Evolutionary conservation across 2,888 invertebrate genomes (phyloP), one percentile per base, ranked within the genome.

Genomic region (Patella depressa): DNA sequence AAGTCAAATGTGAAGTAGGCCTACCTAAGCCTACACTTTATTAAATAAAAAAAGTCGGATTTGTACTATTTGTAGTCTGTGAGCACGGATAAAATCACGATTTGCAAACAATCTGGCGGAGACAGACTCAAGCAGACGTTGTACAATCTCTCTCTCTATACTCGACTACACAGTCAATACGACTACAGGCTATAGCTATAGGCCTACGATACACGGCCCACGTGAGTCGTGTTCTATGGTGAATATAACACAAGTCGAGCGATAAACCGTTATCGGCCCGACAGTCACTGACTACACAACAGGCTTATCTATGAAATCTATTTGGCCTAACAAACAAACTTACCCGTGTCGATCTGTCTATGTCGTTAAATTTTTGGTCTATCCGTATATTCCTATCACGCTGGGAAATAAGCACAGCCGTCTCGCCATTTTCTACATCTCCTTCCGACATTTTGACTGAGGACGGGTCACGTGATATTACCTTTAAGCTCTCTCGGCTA

Each of bases 371-470:
- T 78, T 87, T 87, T 77, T 86, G 87, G 70, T 87, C 87, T 76
- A 86, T 78, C 70, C 74, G 74, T 74, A 80, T 71, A 85, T 79
- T 87, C 87, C 73, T 84, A 79, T 73, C 86, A 82, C 75, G 83
- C 74, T 78, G 78, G 72, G 79, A 81, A 59, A 87, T 79, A 73
- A 86, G 72, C 29, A 84, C 85, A 78, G 79, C 79, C 75, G 83
- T 80, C 73, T 82, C 82, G 69, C 81, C 81, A 78, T 83, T 82
- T 71, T 83, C 78, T 78, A 85, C 83, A 81, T 85, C 86, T 82
- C 82, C 85, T 72, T 87, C 87, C 87, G 87, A 87, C 87, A 87
- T 87, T 87, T 87, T 87, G 87, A 79, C 84, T 85, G 80, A 75
- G 78, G 80, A 59, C 34, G 72, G 73, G 81, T 85, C 87, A 87